phyloP scores from a whole-genome alignment of 2,797 vertebrate genomes.

The Muscicapa striata region DNA sequence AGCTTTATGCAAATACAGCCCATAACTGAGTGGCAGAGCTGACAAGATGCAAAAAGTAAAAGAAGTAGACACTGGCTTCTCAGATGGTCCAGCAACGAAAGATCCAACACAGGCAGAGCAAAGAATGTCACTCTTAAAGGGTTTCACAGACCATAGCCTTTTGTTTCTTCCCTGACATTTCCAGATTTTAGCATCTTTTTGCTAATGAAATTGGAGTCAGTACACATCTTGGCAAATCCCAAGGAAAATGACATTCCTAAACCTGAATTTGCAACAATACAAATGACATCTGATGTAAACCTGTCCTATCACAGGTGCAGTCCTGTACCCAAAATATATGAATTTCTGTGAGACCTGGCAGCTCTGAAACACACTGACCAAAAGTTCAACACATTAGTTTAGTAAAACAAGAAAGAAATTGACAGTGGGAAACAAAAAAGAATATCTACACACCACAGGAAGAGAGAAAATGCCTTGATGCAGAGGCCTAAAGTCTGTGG shows the following conservation, averaged over 20 bases:
- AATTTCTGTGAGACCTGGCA: not conserved
- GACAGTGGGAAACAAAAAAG: not conserved
- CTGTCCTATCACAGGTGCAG: not conserved
- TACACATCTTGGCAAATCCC: not conserved
- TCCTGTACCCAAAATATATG: not conserved
- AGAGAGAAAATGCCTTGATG: not conserved
- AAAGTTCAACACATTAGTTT: not conserved
- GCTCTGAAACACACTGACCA: not conserved
- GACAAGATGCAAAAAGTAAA: slow-evolving; percentile 2
- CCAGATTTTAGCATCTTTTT: slow-evolving; percentile 10
- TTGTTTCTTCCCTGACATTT: not conserved
- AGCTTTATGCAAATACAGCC: slow-evolving; percentile 4
- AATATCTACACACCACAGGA: not conserved
- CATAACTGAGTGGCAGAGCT: not conserved
- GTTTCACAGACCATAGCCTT: not conserved
- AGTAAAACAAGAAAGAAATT: not conserved
- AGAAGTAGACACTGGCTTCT: slow-evolving; percentile 23
- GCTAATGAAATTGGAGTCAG: not conserved
- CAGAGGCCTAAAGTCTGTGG: not conserved
- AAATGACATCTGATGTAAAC: not conserved
- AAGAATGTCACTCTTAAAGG: not conserved
- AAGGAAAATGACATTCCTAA: not conserved
- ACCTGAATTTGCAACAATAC: not conserved
- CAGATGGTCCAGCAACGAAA: not conserved
- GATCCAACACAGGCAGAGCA: not conserved